Percentiles rank a stretch among this genome's conserved stretches.
These are phyloP conservation scores for Takifugu rubripes DNA, from an alignment of 2,797 vertebrate species.

Conservation along the genomic window DNA sequence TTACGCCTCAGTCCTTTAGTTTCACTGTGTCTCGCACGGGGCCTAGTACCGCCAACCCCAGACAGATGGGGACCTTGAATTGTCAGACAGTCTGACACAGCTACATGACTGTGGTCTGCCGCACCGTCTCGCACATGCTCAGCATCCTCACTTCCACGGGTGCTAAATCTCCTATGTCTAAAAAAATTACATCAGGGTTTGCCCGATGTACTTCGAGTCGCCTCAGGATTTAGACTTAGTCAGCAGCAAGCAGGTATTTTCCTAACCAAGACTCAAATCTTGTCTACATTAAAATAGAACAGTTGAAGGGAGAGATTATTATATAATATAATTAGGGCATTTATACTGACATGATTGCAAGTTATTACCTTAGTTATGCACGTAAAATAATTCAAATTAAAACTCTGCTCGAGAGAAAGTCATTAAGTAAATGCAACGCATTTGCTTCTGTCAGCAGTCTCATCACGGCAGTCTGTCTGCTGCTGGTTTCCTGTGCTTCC, in stretches of 20 bases:
- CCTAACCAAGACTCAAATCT: slow-evolving; percentile 37
- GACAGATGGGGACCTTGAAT: slow-evolving; percentile 38
- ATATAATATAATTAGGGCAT: slow-evolving; percentile 16
- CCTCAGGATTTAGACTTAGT: slow-evolving; percentile 30
- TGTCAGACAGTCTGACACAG: slow-evolving; percentile 64
- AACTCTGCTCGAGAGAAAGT: slow-evolving; percentile 4
- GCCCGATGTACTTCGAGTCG: slow-evolving; percentile 54
- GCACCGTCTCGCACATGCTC: slow-evolving; percentile 51
- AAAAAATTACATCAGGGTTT: slow-evolving; percentile 63
- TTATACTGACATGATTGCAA: slow-evolving; percentile 31
- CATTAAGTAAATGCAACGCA: slow-evolving; percentile 11
- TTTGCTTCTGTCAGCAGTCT: slow-evolving; percentile 23
- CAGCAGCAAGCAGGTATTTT: slow-evolving; percentile 51
- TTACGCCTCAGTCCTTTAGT: slow-evolving; percentile 21
- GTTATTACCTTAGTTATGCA: slow-evolving; percentile 3
- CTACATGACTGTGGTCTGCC: slow-evolving; percentile 64
- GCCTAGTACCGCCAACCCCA: slow-evolving; percentile 27
- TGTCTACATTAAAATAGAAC: slow-evolving; percentile 37
- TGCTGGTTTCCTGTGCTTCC: slow-evolving; percentile 34
- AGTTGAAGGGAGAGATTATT: slow-evolving; percentile 38
- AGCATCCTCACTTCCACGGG: slow-evolving; percentile 31
- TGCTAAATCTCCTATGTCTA: slow-evolving; percentile 32
- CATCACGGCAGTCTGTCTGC: slow-evolving; percentile 36
- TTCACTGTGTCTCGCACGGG: slow-evolving; percentile 30
- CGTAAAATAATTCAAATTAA: neutral